A percentile compares a stretch with the other conserved stretches of the same genome.
Evolutionary conservation across 2,888 invertebrate genomes (phyloP).

Genomic region (Sarcophaga carnaria): DNA sequence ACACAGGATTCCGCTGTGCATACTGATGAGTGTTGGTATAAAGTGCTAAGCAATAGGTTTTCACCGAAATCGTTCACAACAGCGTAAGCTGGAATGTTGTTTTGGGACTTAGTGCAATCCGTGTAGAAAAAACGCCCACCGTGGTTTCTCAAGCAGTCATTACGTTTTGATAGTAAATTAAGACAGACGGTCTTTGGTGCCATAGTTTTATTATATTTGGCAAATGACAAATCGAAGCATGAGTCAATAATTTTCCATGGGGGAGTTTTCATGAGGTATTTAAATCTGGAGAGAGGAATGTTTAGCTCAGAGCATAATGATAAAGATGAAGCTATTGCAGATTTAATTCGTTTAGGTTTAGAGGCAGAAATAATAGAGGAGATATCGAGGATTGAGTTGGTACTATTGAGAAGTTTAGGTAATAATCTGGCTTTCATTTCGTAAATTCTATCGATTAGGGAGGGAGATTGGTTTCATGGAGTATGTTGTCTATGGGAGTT

Average conservation of each 20-base stretch:
- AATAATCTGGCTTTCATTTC: neutral
- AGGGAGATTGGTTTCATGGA: slow-evolving; percentile 11
- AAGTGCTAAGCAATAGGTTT: neutral
- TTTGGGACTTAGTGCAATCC: neutral
- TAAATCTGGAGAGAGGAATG: neutral
- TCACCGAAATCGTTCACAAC: neutral
- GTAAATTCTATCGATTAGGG: neutral
- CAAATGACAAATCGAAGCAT: neutral
- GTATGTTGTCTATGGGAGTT: no score
- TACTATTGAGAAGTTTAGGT: slow-evolving; percentile 12
- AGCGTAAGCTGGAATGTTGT: neutral
- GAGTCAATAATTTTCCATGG: slow-evolving; percentile 3
- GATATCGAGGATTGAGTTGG: slow-evolving; percentile 5
- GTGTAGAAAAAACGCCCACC: slow-evolving; percentile 8
- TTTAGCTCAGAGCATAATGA: neutral
- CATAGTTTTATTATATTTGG: neutral
- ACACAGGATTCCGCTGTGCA: slow-evolving; percentile 15
- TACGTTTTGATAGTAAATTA: neutral
- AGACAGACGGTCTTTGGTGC: neutral
- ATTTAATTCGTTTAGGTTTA: slow-evolving; percentile 11
- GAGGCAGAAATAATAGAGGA: neutral
- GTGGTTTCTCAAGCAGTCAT: neutral
- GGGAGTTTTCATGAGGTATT: neutral
- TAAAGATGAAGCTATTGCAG: slow-evolving; percentile 1
- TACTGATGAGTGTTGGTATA: neutral